These are phyloP conservation scores for Adrianichthys oophorus DNA, from an alignment of 2,797 vertebrate species.

Conservation along the genomic window DNA sequence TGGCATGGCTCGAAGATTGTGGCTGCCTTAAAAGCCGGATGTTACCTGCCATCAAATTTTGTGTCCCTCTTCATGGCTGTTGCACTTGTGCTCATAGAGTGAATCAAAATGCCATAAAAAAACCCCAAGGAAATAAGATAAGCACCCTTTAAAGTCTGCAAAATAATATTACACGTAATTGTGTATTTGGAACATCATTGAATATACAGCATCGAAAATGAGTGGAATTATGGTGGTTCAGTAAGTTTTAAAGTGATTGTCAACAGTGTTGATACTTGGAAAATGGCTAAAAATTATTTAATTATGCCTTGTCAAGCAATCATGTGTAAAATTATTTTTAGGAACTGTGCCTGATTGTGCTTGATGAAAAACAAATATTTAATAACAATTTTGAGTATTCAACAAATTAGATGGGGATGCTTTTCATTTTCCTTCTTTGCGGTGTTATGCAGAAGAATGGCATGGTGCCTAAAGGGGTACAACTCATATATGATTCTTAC, in stretches of 20 bases:
- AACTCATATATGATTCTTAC: slow-evolving; percentile 13
- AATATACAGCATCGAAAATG: slow-evolving; percentile 7
- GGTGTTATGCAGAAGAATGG: neutral
- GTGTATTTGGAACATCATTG: slow-evolving; percentile 2
- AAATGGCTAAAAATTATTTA: slow-evolving; percentile 4
- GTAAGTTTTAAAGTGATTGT: slow-evolving; percentile 4
- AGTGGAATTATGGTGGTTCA: neutral
- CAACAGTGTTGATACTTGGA: slow-evolving; percentile 9
- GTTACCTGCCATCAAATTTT: slow-evolving; percentile 28
- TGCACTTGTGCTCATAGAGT: neutral
- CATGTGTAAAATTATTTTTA: slow-evolving; percentile 16
- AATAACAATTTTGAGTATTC: slow-evolving; percentile 7
- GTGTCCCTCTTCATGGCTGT: slow-evolving; percentile 17
- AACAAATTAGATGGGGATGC: slow-evolving; percentile 9
- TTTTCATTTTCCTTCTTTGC: slow-evolving; percentile 21
- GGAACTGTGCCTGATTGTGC: neutral
- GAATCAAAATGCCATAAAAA: neutral
- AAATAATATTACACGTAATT: neutral
- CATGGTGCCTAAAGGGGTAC: no score
- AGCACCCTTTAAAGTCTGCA: no score
- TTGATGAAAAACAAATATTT: slow-evolving; percentile 8
- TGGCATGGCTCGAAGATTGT: slow-evolving; percentile 31
- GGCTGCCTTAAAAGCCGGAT: slow-evolving; percentile 22
- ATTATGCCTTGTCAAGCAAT: neutral
- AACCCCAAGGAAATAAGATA: neutral